phyloP scores from a whole-genome alignment of 2,888 invertebrate species.

The Galerucella calmariensis region DNA sequence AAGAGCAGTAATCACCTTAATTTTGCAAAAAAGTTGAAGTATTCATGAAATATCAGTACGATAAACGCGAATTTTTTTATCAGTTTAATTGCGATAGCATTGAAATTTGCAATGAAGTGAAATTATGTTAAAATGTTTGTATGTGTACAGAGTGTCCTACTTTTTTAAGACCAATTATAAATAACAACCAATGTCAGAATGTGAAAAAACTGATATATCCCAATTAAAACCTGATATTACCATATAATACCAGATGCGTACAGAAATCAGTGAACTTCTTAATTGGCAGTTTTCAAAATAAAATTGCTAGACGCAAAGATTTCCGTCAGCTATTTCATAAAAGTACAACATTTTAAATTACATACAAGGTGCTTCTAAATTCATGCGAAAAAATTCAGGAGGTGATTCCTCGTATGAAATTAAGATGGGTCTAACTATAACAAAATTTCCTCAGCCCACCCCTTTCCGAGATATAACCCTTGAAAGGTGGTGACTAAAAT shows the following conservation, averaged over 20 bases:
- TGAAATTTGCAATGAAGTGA: slow-evolving; percentile 32
- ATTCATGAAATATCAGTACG: slow-evolving; percentile 17
- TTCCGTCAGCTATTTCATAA: no score
- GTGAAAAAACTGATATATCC: not conserved
- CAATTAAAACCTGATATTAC: slow-evolving; percentile 7
- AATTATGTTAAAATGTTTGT: slow-evolving; percentile 29
- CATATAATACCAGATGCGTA: not conserved
- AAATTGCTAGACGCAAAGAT: not conserved
- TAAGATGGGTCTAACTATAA: no score
- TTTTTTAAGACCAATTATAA: slow-evolving; percentile 13
- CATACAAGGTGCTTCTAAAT: no score
- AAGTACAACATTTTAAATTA: no score
- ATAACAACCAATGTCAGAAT: slow-evolving; percentile 8
- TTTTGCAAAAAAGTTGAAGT: slow-evolving; percentile 23
- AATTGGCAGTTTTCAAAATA: no score
- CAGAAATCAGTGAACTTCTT: not conserved
- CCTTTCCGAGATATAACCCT: no score
- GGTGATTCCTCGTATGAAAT: no score
- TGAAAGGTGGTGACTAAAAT: no score
- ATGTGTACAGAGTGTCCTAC: slow-evolving; percentile 18
- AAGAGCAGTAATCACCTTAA: slow-evolving; percentile 30
- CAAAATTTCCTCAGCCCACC: no score
- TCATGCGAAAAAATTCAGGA: no score
- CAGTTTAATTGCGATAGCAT: slow-evolving; percentile 34
- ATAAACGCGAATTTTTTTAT: slow-evolving; percentile 31